These are phyloP conservation scores for Harpegnathos saltator DNA, from an alignment of 1,140 invertebrate species.

Conservation along the genomic window DNA sequence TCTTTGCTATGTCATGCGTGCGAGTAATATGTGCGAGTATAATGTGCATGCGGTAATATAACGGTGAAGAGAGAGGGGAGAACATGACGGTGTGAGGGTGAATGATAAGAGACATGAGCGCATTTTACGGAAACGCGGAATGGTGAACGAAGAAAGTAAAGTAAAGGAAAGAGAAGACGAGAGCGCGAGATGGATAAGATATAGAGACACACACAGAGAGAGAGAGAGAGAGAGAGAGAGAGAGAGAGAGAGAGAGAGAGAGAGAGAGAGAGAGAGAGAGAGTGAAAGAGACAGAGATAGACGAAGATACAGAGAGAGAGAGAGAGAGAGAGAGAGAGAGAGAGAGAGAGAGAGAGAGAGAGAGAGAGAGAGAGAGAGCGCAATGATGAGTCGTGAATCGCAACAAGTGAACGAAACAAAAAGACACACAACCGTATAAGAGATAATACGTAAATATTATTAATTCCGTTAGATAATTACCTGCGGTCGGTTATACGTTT, in stretches of 20 bases:
- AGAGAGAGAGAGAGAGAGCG: slow-evolving; percentile 55
- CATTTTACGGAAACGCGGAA: slow-evolving; percentile 41
- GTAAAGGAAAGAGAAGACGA: slow-evolving; percentile 45
- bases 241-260: background rate
- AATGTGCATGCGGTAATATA: slow-evolving; percentile 69
- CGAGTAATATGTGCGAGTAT: slow-evolving; percentile 66
- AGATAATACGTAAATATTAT: slow-evolving; percentile 73
- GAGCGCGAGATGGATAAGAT: slow-evolving; percentile 8
- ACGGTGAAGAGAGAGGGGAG: slow-evolving; percentile 50
- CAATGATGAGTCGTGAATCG: slow-evolving; percentile 66
- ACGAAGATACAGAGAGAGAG: slow-evolving; percentile 25
- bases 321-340: slow-evolving; percentile 35
- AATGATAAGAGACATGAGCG: slow-evolving; percentile 31
- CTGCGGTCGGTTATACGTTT: slow-evolving; percentile 83
- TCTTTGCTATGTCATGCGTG: slow-evolving; percentile 59
- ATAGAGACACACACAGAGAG: slow-evolving; percentile 7
- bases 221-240: slow-evolving; percentile 38
- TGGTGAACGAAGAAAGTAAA: slow-evolving; percentile 48
- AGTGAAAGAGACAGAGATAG: slow-evolving; percentile 12
- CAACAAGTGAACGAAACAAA: slow-evolving; percentile 61
- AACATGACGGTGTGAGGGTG: slow-evolving; percentile 48
- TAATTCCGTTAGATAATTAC: slow-evolving; percentile 82
- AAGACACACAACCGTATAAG: slow-evolving; percentile 70
- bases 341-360: slow-evolving; percentile 31
- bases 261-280: slow-evolving; percentile 27